Base-by-base conservation (phyloP, 2,888 invertebrate species). In the Xanthorhoe designata region DNA sequence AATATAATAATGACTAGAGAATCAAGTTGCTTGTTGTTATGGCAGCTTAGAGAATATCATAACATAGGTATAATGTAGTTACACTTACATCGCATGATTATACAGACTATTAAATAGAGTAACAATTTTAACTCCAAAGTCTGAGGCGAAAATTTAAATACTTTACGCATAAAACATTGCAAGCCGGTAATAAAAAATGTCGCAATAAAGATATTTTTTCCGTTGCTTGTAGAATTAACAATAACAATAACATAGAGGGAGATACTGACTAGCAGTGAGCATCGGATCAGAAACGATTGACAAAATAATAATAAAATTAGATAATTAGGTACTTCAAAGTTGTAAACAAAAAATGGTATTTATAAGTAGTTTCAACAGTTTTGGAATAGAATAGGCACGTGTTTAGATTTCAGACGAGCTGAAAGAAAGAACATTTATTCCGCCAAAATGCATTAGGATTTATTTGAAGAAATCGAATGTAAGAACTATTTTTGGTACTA, bases 1-100 rank as follows among this genome's bases (percentile, higher is more conserved):
- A 60, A 78, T 42, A 56, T 75, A 78, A 79, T 52, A 73, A 81
- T 79, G 88, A 88, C 88, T 88, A 88, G 88, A 88, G 88, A 87
- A 80, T 79, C 72, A 81, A 79, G 72, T 80, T 74, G 79, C 73
- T 77, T 65, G 63, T 75, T 80, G 73, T 78, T 74, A 79, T 79
- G 77, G 76, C 79, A 83, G 80, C 77, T 74, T 62, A 65, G 32
- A 60, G 60, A 42, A 60, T 50, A 60, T 24, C 24, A 18, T 24
- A 61, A 24, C 18, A 50, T 56, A 57, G n/a, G 54, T 58, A 35
- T n/a, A 42, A 65, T 1, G 38, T 42, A 35, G 35, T 35, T 35
- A 54, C 45, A 59, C n/a, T n/a, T 24, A 24, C 24, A 24, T 60
- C 19, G 24, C 49, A 55, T 55, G 32, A 47, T 29, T 55, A 61